Conservation (phyloP, 2,888 invertebrate species). For the Cephonodes hylas region DNA sequence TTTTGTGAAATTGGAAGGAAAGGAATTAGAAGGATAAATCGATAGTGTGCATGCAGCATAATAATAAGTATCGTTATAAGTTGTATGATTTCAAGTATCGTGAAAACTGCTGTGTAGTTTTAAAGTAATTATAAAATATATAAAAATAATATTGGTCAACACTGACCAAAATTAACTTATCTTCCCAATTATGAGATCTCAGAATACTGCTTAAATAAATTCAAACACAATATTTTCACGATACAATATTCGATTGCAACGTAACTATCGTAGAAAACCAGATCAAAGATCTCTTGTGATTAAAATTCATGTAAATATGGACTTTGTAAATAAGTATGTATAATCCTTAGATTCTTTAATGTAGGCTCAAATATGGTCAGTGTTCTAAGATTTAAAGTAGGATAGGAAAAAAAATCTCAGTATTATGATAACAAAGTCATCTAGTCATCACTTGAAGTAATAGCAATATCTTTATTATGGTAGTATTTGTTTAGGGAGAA, state of each 20-base stretch:
- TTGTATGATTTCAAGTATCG: not conserved
- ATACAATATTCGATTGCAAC: not conserved
- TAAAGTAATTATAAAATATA: not conserved
- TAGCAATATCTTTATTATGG: conserved; percentile 8
- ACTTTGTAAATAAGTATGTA: not conserved
- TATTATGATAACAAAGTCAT: not conserved
- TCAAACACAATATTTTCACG: not conserved
- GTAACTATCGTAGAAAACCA: not conserved
- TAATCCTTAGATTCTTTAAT: not conserved
- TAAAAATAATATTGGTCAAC: too few species aligned
- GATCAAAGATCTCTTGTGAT: conserved; percentile 4
- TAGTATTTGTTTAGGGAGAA: not conserved
- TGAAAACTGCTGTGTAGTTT: not conserved
- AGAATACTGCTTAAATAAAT: too few species aligned
- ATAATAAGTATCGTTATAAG: too few species aligned
- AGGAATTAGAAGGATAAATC: not conserved
- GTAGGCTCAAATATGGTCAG: conserved; percentile 6
- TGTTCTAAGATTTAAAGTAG: not conserved
- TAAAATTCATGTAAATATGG: not conserved
- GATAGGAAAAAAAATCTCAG: not conserved
- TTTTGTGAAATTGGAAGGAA: not conserved
- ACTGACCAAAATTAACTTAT: too few species aligned
- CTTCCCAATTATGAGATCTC: not conserved
- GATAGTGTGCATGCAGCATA: not conserved
- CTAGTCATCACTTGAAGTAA: conserved; percentile 1